Evolutionary conservation across 2,797 vertebrate genomes (phyloP).

Genomic region (Manis crassicaudata): DNA sequence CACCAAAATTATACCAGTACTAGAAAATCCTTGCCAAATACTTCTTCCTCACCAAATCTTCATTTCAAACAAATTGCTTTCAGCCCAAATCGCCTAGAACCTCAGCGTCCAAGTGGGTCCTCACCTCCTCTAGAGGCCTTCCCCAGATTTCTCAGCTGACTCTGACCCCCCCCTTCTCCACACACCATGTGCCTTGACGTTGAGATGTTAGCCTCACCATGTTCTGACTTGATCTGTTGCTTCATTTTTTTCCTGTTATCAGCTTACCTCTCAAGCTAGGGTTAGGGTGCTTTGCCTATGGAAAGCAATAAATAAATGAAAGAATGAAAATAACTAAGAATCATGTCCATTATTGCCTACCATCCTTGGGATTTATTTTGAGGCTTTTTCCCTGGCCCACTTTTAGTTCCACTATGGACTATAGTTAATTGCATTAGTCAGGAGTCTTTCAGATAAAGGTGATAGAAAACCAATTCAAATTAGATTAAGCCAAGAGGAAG

Average conservation of each 20-base stretch:
- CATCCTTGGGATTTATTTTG: background rate
- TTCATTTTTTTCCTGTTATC: background rate
- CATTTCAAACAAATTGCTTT: background rate
- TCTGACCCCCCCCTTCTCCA: background rate
- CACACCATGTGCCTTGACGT: background rate
- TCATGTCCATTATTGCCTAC: background rate
- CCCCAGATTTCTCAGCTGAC: background rate
- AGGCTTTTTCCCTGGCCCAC: background rate
- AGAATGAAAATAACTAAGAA: background rate
- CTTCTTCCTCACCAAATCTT: background rate
- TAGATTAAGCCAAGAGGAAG: background rate
- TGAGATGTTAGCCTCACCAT: no score
- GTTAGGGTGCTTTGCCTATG: background rate
- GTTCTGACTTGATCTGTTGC: background rate
- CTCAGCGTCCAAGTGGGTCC: background rate
- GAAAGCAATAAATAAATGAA: background rate
- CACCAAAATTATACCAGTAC: background rate
- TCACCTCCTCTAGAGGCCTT: background rate
- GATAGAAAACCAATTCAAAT: slow-evolving; percentile 39
- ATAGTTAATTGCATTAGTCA: slow-evolving; percentile 19
- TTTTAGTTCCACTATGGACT: background rate
- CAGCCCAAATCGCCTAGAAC: background rate
- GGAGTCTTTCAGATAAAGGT: slow-evolving; percentile 25
- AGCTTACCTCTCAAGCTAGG: background rate
- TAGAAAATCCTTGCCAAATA: background rate